Evolutionary conservation across 2,113 vertebrate species (phyloP), one percentile per base, ranked within the genome.

Genomic region (Python bivittatus): DNA sequence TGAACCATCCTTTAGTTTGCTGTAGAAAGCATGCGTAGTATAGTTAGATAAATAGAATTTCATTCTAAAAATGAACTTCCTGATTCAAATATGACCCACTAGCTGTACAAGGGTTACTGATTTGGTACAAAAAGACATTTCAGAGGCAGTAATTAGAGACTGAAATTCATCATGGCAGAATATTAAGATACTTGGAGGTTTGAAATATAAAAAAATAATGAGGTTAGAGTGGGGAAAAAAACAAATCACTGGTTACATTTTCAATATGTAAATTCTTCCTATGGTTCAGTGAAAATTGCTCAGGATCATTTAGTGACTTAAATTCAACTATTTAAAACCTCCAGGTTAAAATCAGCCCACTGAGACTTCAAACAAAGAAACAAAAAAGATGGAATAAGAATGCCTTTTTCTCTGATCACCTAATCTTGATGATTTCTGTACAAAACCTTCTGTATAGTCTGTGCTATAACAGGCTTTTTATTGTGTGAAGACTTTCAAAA

Each of bases 181-280:
- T 68, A 60, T 10, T 86, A 90, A 52, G 92, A 93, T 93, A 90
- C 42, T 29, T 54, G 11, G 7, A 10, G 88, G 93, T 12, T 86
- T 52, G 58, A 95, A 95, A 84, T 57, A 90, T 60, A 42, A 89
- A 72, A 91, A 84, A 92, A 12, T 86, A 79, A 90, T 93, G 87
- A 95, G 91, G 94, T 95, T 52, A 84, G 4, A 2, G 2, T 88
- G 29, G n/a, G 29, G 33, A 27, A 44, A 88, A 91, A 12, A 90
- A 79, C 33, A 79, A 90, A 42, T 87, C 53, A 93, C 93, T 15
- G 54, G 85, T 42, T 6, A 17, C 57, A 38, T 86, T 58, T n/a
- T 83, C 53, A 9, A 92, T 84, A 11, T 0, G 0, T 1, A 22
- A 91, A 91, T 92, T 20, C 29, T 2, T 12, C 88, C 57, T 52